These are phyloP conservation scores for Trimorus sp. DNA, from an alignment of 2,888 invertebrate species.

Conservation along the genomic window DNA sequence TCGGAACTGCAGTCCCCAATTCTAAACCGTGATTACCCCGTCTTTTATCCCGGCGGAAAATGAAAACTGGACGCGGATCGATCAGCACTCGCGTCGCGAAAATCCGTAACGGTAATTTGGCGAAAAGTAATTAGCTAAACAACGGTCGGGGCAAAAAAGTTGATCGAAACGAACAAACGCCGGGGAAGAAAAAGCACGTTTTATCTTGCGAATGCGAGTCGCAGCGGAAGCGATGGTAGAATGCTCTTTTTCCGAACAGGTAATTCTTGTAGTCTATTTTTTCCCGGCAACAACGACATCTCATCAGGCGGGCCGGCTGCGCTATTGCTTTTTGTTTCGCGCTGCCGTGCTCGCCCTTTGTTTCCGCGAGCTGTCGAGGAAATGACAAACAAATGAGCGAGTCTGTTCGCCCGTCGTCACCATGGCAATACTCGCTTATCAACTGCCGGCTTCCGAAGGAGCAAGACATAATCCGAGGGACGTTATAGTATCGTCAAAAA, in stretches of 20 bases:
- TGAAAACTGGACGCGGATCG: too few relatives aligned
- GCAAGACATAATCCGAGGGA: slow-evolving; percentile 26
- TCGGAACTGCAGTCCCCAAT: too few relatives aligned
- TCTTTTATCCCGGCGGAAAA: too few relatives aligned
- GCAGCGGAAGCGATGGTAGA: slow-evolving; percentile 73
- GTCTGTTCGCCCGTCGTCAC: slow-evolving; percentile 65
- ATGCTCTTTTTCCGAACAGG: slow-evolving; percentile 77
- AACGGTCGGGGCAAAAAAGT: slow-evolving; percentile 24
- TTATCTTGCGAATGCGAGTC: slow-evolving; percentile 47
- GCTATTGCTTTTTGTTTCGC: slow-evolving; percentile 77
- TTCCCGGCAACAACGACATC: slow-evolving; percentile 71
- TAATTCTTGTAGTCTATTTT: slow-evolving; percentile 76
- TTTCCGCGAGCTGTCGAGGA: slow-evolving; percentile 78
- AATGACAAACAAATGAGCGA: slow-evolving; percentile 81
- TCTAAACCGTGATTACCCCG: too few relatives aligned
- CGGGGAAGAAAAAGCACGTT: slow-evolving; percentile 36
- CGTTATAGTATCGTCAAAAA: not conserved
- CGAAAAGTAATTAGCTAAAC: slow-evolving; percentile 41
- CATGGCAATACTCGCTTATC: slow-evolving; percentile 68
- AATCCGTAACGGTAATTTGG: not conserved
- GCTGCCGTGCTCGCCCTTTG: slow-evolving; percentile 73
- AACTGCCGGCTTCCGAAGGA: slow-evolving; percentile 40
- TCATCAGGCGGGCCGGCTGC: slow-evolving; percentile 68
- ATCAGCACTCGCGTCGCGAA: too few relatives aligned
- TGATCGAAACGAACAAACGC: slow-evolving; percentile 37